phyloP scores from a whole-genome alignment of 1,140 invertebrate genomes.

The Drosophila elegans region DNA sequence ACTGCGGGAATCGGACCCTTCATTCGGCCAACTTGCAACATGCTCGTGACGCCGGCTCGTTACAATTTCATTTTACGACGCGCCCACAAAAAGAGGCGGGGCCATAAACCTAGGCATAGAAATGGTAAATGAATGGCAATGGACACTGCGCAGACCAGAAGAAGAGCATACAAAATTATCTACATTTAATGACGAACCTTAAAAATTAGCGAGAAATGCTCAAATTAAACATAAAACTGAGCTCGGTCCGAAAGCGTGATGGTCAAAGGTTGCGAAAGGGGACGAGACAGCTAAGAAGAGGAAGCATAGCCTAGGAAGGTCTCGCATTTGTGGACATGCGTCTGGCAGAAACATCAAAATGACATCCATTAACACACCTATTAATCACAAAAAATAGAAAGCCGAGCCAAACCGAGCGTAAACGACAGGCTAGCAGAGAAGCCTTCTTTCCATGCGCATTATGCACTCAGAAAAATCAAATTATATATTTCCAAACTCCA shows the following conservation, averaged over 20 bases:
- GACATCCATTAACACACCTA: slow-evolving; percentile 85
- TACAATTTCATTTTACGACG: slow-evolving; percentile 78
- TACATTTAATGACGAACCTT: slow-evolving; percentile 82
- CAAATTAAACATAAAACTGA: slow-evolving; percentile 80
- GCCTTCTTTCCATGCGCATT: neutral
- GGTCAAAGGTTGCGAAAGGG: slow-evolving; percentile 8
- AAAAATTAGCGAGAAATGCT: slow-evolving; percentile 83
- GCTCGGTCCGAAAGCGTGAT: slow-evolving; percentile 16
- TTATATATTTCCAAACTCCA: too few relatives aligned
- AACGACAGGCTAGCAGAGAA: slow-evolving; percentile 23
- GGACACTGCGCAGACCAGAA: slow-evolving; percentile 30
- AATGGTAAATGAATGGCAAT: slow-evolving; percentile 59
- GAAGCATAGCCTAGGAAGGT: neutral
- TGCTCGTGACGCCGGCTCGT: slow-evolving; percentile 66
- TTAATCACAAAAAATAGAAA: slow-evolving; percentile 81
- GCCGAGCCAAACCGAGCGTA: slow-evolving; percentile 49
- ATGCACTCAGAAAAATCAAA: slow-evolving; percentile 1
- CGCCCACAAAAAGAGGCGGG: slow-evolving; percentile 39
- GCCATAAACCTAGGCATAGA: slow-evolving; percentile 60
- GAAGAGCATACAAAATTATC: slow-evolving; percentile 78
- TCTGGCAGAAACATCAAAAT: slow-evolving; percentile 84
- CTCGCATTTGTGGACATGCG: slow-evolving; percentile 54
- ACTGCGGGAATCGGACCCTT: slow-evolving; percentile 38
- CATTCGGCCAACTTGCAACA: slow-evolving; percentile 28
- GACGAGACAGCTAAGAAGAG: neutral